phyloP scores from a whole-genome alignment of 1,140 invertebrate species.

The Bombus impatiens region DNA sequence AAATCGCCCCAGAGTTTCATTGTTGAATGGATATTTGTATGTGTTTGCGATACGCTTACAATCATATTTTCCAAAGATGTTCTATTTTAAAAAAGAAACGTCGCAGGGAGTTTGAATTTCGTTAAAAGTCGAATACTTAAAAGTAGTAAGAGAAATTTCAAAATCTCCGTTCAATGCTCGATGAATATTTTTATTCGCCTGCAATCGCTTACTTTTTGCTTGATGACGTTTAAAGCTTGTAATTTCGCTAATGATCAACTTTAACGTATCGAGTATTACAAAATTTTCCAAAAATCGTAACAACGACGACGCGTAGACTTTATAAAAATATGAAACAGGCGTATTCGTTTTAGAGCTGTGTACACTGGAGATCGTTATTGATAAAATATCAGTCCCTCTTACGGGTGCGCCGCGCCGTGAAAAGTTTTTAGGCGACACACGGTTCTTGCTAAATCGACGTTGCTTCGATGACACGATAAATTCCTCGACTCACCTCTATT shows the following conservation, averaged over 20 bases:
- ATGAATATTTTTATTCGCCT: too few species aligned
- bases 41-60: neutral
- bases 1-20: neutral
- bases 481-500: neutral
- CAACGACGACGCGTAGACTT: neutral
- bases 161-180: too few species aligned
- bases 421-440: neutral
- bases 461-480: neutral
- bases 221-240: neutral
- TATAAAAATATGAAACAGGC: neutral
- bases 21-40: neutral
- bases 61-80: neutral
- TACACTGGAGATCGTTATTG: neutral
- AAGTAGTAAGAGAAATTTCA: too few species aligned
- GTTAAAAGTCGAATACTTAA: too few species aligned
- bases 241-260: neutral
- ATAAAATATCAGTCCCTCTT: constrained; percentile 6
- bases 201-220: too few species aligned
- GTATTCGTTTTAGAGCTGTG: too few species aligned
- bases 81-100: too few species aligned
- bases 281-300: neutral
- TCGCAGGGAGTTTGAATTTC: too few species aligned
- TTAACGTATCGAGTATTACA: too few species aligned
- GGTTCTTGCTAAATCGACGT: constrained; percentile 21
- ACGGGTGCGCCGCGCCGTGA: too few species aligned